Conservation (phyloP, 2,113 vertebrate species). For the Xiphorhynchus elegans region DNA sequence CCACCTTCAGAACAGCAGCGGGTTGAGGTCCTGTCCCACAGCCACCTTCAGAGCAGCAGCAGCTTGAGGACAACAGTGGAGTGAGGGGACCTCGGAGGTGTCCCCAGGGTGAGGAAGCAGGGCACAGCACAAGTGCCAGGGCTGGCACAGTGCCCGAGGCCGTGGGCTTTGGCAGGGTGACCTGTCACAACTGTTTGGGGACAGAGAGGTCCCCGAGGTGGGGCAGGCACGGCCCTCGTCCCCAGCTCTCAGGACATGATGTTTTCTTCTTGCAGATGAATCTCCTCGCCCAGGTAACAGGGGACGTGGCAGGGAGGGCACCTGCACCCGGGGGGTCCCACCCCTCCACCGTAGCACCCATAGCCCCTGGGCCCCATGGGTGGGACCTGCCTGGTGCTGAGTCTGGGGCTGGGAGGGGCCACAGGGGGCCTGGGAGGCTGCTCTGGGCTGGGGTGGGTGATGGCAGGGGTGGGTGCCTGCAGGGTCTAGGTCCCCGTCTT, state of each 20-base stretch:
- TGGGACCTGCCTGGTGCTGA: background rate
- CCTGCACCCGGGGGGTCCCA: background rate
- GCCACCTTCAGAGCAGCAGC: background rate
- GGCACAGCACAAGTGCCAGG: rapidly evolving
- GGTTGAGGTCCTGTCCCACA: background rate
- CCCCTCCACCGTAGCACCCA: rapidly evolving
- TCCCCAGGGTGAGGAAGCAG: background rate
- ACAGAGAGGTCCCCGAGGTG: rapidly evolving
- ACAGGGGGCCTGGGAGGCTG: background rate
- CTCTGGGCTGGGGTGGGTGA: background rate
- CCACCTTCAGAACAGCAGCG: background rate
- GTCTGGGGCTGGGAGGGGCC: background rate
- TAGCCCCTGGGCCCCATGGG: rapidly evolving
- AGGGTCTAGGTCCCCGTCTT: background rate
- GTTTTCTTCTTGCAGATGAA: conserved; percentile 40
- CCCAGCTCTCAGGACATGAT: background rate
- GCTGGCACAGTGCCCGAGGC: rapidly evolving
- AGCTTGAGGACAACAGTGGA: background rate
- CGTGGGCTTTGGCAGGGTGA: rapidly evolving
- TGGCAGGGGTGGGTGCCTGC: background rate
- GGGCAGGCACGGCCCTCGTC: rapidly evolving
- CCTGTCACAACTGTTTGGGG: rapidly evolving
- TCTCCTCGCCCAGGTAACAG: background rate
- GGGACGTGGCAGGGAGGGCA: background rate
- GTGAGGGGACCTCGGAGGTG: rapidly evolving